Conservation (phyloP, 2,113 vertebrate genomes). For the Chamaea fasciata region DNA sequence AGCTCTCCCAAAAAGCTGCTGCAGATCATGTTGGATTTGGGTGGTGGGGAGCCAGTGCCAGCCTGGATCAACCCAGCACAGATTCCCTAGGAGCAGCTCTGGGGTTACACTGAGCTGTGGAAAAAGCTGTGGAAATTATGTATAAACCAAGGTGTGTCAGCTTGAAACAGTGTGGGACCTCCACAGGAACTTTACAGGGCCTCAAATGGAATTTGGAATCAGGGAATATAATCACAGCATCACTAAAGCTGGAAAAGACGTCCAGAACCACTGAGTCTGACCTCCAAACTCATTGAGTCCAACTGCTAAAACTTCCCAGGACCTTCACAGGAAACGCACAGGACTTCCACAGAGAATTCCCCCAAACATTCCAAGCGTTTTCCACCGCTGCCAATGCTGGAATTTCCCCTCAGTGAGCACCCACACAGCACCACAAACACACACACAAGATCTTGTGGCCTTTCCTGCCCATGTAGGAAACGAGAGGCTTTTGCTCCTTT, state of each 20-base stretch:
- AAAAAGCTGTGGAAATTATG: neutral
- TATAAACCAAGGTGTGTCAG: neutral
- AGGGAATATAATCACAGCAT: neutral
- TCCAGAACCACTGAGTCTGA: neutral
- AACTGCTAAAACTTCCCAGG: neutral
- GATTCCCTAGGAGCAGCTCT: neutral
- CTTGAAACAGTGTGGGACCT: neutral
- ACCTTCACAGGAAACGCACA: neutral
- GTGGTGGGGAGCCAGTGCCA: neutral
- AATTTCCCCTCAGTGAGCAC: neutral
- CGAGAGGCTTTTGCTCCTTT: neutral
- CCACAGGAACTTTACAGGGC: neutral
- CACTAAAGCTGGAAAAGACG: neutral
- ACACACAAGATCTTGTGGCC: accelerated
- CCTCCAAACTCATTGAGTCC: neutral
- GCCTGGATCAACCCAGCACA: neutral
- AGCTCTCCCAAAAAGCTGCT: neutral
- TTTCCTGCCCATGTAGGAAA: neutral
- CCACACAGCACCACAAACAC: neutral
- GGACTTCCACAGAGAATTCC: neutral
- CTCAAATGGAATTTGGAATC: neutral
- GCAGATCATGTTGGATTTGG: neutral
- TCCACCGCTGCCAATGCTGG: neutral
- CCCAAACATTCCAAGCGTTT: neutral
- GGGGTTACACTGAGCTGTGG: neutral